These are phyloP conservation scores for Acridotheres tristis DNA, from an alignment of 2,797 vertebrate species.

Conservation along the genomic window DNA sequence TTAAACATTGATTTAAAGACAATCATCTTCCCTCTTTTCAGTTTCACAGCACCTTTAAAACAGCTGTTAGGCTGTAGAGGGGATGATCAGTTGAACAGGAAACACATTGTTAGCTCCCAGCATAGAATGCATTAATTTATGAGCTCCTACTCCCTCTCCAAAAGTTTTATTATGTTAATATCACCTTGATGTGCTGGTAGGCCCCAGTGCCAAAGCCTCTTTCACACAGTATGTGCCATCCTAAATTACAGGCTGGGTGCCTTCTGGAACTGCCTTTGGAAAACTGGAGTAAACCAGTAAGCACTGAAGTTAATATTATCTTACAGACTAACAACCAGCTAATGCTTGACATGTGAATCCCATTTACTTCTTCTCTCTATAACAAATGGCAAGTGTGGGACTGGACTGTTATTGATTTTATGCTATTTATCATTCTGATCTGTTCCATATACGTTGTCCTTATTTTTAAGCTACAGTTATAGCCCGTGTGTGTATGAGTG, in stretches of 20 bases:
- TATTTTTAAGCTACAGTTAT: background rate
- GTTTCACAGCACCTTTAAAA: slow-evolving; percentile 70
- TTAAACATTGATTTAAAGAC: slow-evolving; percentile 78
- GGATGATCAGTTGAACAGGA: slow-evolving; percentile 63
- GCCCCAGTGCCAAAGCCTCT: slow-evolving; percentile 45
- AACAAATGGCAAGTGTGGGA: slow-evolving; percentile 64
- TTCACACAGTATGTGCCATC: slow-evolving; percentile 56
- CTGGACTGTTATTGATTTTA: slow-evolving; percentile 60
- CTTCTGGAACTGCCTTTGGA: slow-evolving; percentile 59
- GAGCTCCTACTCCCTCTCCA: slow-evolving; percentile 52
- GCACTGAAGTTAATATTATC: slow-evolving; percentile 67
- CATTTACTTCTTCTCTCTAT: slow-evolving; percentile 60
- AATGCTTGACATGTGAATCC: slow-evolving; percentile 64
- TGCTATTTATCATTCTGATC: slow-evolving; percentile 69
- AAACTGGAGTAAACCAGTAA: slow-evolving; percentile 55
- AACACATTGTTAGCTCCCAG: slow-evolving; percentile 63
- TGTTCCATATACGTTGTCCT: slow-evolving; percentile 62
- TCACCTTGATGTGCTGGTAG: slow-evolving; percentile 56
- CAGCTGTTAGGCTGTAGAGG: slow-evolving; percentile 55
- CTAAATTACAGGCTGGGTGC: slow-evolving; percentile 59
- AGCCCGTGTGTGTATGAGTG: background rate
- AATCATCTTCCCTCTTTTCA: slow-evolving; percentile 62
- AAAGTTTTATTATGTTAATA: slow-evolving; percentile 52
- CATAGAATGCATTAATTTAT: slow-evolving; percentile 74
- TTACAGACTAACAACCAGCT: slow-evolving; percentile 64